Evolutionary conservation across 2,113 vertebrate genomes (phyloP), one percentile per base, ranked within the genome.

Genomic region (Paralichthys olivaceus): DNA sequence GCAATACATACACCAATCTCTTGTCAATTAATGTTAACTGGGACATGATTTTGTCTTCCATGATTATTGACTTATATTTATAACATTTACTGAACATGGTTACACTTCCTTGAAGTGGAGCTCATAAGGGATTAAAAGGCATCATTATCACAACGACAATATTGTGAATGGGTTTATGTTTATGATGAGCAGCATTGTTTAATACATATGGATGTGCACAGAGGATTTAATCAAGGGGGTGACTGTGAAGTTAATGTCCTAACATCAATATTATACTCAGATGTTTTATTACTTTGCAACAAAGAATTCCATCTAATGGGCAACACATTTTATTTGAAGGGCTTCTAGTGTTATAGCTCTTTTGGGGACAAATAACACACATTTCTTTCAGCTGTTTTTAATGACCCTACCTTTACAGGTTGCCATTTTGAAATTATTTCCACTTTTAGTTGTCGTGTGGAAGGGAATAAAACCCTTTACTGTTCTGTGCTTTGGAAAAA

Each of bases 1-100:
- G 79, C 74, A 84, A 63, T 82, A 78, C 28, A 14, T 47, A 20
- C 49, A 77, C 59, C 43, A 23, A 8, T 68, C 64, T 63, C 63
- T 55, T 58, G 70, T 29, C 49, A 78, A 57, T 83, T 20, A 66
- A 43, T n/a, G 8, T 75, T 1, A 68, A 81, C 72, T 62, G 66
- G 73, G 73, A 83, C 23, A 43, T 26, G 26, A 43, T 64, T 72
- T 40, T 64, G 70, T 83, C 75, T 77, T 84, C 77, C 76, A 67
- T 49, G 5, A 28, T 23, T 65, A 2, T 66, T 51, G 43, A 73
- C 7, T 45, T 40, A 5, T 49, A 60, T 77, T 64, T 29, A 69
- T 57, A n/a, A 51, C 11, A 57, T 62, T 65, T 79, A 59, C 51
- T 68, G 43, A 7, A 45, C 26, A 49, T 43, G 20, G 13, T 63